Percentiles rank a stretch among this genome's conserved stretches.
Conservation (phyloP, 1,140 invertebrate species). For the Thalassaphorura encarpata region DNA sequence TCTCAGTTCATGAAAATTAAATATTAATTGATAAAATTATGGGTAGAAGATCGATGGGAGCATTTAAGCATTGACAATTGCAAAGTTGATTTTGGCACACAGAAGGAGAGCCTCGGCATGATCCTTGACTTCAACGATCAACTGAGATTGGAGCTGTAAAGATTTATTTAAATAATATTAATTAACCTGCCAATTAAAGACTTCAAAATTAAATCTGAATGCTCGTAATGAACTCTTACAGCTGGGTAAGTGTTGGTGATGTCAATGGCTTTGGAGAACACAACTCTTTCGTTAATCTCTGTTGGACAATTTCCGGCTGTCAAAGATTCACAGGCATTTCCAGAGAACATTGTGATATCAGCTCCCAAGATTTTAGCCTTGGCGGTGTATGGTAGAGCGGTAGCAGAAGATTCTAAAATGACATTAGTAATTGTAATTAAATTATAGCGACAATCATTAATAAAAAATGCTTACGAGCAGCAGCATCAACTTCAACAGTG, state of each 20-base stretch:
- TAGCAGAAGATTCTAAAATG: too few relatives aligned
- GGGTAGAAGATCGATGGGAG: too few relatives aligned
- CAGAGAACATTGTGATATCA: background rate
- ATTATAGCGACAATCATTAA: too few relatives aligned
- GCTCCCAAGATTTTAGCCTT: background rate
- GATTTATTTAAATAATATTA: too few relatives aligned
- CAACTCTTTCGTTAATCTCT: background rate
- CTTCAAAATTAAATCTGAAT: too few relatives aligned
- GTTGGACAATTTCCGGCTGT: background rate
- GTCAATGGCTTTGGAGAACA: background rate
- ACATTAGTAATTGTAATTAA: too few relatives aligned
- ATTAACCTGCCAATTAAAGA: too few relatives aligned
- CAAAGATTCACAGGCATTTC: background rate
- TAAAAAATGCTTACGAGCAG: too few relatives aligned
- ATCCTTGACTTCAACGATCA: background rate
- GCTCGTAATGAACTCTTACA: too few relatives aligned
- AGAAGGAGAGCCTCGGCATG: background rate
- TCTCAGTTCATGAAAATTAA: too few relatives aligned
- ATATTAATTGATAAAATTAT: too few relatives aligned
- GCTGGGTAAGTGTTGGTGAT: background rate
- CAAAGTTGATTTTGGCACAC: background rate
- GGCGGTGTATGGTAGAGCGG: background rate
- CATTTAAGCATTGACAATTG: background rate
- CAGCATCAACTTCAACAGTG: background rate
- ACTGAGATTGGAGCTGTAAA: too few relatives aligned